Conservation (phyloP, 2,797 vertebrate genomes). For the Bradypodion ventrale region DNA sequence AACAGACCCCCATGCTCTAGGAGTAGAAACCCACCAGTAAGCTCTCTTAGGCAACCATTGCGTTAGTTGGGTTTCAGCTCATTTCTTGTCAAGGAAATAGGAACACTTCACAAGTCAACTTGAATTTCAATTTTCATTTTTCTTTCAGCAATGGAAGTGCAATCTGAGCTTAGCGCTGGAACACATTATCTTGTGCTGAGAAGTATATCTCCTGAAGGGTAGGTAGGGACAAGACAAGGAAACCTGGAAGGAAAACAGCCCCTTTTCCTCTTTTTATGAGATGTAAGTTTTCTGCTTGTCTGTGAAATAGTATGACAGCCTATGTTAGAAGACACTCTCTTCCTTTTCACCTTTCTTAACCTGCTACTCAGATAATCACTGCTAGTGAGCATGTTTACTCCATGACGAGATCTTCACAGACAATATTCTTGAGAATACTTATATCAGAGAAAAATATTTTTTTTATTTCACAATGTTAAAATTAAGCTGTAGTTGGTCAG, state of each 20-base stretch:
- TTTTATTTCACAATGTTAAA: slow-evolving; percentile 6
- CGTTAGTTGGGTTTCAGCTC: slow-evolving; percentile 54
- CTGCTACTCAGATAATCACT: not conserved
- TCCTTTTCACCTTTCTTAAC: not conserved
- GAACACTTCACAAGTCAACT: slow-evolving; percentile 44
- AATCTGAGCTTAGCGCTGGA: slow-evolving; percentile 22
- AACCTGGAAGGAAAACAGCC: not conserved
- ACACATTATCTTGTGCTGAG: slow-evolving; percentile 5
- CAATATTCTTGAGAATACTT: not conserved
- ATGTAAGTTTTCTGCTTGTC: not conserved
- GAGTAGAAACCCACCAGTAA: slow-evolving; percentile 16
- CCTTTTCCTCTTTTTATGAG: not conserved
- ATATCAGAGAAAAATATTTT: not conserved
- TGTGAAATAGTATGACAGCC: accelerated
- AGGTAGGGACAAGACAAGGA: no score
- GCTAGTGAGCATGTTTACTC: slow-evolving; percentile 12
- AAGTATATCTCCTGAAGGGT: not conserved
- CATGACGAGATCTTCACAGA: not conserved
- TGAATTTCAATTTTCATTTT: slow-evolving; percentile 42
- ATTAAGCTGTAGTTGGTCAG: not conserved
- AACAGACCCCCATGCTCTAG: slow-evolving; percentile 56
- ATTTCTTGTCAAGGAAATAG: slow-evolving; percentile 56
- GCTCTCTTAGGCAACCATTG: slow-evolving; percentile 53
- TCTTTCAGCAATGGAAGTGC: slow-evolving; percentile 26
- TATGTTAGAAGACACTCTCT: not conserved